A percentile compares a stretch with the other conserved stretches of the same genome.
phyloP scores from a whole-genome alignment of 2,888 invertebrate species.

The Euclidia mi region DNA sequence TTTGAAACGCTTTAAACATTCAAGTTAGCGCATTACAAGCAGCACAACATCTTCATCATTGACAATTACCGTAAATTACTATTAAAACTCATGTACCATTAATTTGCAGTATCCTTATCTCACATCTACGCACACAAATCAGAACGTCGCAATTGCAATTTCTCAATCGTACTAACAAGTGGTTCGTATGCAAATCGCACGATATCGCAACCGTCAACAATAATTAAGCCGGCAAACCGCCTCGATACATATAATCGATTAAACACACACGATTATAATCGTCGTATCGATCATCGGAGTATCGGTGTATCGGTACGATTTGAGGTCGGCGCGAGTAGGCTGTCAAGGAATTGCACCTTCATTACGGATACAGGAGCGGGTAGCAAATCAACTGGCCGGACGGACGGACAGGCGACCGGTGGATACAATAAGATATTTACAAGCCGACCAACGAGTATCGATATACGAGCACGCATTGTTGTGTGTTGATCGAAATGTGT shows the following conservation, averaged over 20 bases:
- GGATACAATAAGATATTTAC: constrained; percentile 84
- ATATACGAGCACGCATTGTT: constrained; percentile 68
- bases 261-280: constrained; percentile 72
- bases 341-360: constrained; percentile 78
- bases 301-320: constrained; percentile 69
- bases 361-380: constrained; percentile 81
- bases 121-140: constrained; percentile 30
- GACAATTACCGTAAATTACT: constrained; percentile 22
- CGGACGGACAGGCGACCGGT: constrained; percentile 77
- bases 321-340: constrained; percentile 70
- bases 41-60: constrained; percentile 17
- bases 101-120: constrained; percentile 26
- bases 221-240: constrained; percentile 67
- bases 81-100: constrained; percentile 17
- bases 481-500: constrained; percentile 54
- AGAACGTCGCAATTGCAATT: constrained; percentile 23
- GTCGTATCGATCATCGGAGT: constrained; percentile 79
- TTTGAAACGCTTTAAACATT: too few species aligned
- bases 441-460: constrained; percentile 64
- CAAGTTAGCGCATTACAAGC: background rate
- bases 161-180: constrained; percentile 48
- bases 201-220: constrained; percentile 60
- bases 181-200: constrained; percentile 48
- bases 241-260: constrained; percentile 70
- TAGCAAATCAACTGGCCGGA: constrained; percentile 79